Percentiles rank a stretch among this genome's conserved stretches.
These are phyloP conservation scores for Enteromius thamalakanensis DNA, from an alignment of 2,797 vertebrate genomes.

Conservation along the genomic window DNA sequence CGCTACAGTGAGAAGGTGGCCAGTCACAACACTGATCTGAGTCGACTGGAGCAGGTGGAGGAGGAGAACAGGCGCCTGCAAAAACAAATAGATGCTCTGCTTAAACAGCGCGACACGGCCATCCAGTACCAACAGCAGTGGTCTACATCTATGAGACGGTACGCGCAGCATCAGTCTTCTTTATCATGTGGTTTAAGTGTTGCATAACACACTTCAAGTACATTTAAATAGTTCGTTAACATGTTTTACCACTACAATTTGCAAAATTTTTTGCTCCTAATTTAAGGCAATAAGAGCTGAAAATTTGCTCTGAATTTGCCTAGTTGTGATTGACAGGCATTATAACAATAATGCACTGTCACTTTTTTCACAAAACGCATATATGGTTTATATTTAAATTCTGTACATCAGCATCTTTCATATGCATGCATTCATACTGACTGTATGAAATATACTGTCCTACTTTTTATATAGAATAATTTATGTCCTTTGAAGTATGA, in stretches of 20 bases:
- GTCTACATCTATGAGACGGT: slow-evolving; percentile 94
- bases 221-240: not conserved
- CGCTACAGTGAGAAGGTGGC: slow-evolving; percentile 95
- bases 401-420: not conserved
- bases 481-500: not conserved
- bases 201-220: too few relatives aligned
- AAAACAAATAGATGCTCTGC: slow-evolving; percentile 90
- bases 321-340: not conserved
- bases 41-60: slow-evolving; percentile 91
- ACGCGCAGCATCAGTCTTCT: slow-evolving; percentile 36
- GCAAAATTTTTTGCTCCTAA: not conserved
- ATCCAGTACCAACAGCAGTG: slow-evolving; percentile 98
- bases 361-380: not conserved
- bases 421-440: too few relatives aligned
- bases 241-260: not conserved
- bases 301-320: not conserved
- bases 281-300: not conserved
- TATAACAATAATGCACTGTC: too few relatives aligned
- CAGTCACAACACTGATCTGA: slow-evolving; percentile 91
- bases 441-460: not conserved
- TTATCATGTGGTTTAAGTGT: not conserved
- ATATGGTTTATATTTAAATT: too few relatives aligned
- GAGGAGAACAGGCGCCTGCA: slow-evolving; percentile 93
- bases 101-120: slow-evolving; percentile 93
- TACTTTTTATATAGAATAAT: not conserved